Base-by-base conservation (phyloP, 2,113 vertebrate species). In the Pagrus major region DNA sequence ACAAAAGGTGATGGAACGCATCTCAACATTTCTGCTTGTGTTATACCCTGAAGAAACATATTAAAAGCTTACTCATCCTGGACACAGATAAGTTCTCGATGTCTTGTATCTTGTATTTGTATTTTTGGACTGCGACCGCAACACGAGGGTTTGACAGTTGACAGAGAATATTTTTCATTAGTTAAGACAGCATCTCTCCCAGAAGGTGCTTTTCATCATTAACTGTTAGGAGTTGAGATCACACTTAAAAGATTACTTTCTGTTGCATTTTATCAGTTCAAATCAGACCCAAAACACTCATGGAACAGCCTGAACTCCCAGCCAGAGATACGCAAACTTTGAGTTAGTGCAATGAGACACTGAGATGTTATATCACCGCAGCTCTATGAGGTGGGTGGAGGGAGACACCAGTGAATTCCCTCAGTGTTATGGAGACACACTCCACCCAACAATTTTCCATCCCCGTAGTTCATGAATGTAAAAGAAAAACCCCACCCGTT, bases 361-460 rank as follows among this genome's bases (percentile, higher is more conserved):
- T 35, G 9, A n/a, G 37, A 29, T 71, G 5, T 49, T 58, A 14
- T 41, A 3, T 1, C 11, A 63, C 27, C 2, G 4, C 8, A 2
- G 18, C 21, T 23, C 7, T 9, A 1, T 9, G 14, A 81, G 27
- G 80, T 71, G 71, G 85, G 83, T 35, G 83, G 77, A 78, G 61
- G 83, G 80, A 81, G 75, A 88, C 79, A 68, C 83, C 80, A 63
- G 83, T 74, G 75, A 78, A 60, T 72, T 65, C 88, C 79, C 82
- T 78, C 58, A 35, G 64, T 54, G 51, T 6, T 3, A 20, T 46
- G 47, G 46, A 41, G 31, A 61, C 10, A 14, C 21, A 29, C 27
- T 39, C 49, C 75, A 67, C 33, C 60, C 54, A 25, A 6, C 37
- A 29, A 52, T 67, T 76, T 91, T 89, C 90, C 88, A 89, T 60